Evolutionary conservation across 2,113 vertebrate species (phyloP).

Genomic region (Varanus salvator): DNA sequence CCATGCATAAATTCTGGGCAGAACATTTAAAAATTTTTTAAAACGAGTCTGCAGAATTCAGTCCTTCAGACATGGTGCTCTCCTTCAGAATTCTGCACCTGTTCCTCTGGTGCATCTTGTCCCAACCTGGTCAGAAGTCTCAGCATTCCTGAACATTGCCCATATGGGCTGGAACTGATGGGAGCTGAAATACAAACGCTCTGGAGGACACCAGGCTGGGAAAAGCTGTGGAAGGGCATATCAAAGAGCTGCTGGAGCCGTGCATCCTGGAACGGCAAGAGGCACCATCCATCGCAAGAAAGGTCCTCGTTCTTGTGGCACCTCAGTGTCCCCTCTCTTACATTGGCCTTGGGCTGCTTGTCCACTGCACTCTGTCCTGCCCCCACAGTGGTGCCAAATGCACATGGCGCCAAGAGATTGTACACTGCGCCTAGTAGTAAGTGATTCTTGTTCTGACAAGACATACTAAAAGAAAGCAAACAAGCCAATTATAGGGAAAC

Average conservation of each 20-base stretch:
- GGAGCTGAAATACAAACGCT: too few relatives aligned
- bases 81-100: neutral
- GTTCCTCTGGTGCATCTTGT: neutral
- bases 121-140: too few relatives aligned
- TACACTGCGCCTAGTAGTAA: neutral
- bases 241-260: neutral
- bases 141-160: too few relatives aligned
- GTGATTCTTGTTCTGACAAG: conserved; percentile 31
- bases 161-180: too few relatives aligned
- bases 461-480: conserved; percentile 51
- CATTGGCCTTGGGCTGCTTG: neutral
- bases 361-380: neutral
- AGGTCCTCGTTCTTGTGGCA: neutral
- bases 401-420: neutral
- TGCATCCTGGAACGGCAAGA: neutral
- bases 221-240: too few relatives aligned
- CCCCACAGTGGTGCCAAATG: neutral
- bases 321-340: neutral
- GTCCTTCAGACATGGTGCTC: neutral
- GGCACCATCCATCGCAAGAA: neutral
- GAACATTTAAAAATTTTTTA: neutral
- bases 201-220: too few relatives aligned
- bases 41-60: neutral
- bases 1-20: neutral
- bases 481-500: conserved; percentile 38